Percentiles rank a stretch among this genome's conserved stretches.
Conservation (phyloP, 1,140 invertebrate species). For the Colletes latitarsis region DNA sequence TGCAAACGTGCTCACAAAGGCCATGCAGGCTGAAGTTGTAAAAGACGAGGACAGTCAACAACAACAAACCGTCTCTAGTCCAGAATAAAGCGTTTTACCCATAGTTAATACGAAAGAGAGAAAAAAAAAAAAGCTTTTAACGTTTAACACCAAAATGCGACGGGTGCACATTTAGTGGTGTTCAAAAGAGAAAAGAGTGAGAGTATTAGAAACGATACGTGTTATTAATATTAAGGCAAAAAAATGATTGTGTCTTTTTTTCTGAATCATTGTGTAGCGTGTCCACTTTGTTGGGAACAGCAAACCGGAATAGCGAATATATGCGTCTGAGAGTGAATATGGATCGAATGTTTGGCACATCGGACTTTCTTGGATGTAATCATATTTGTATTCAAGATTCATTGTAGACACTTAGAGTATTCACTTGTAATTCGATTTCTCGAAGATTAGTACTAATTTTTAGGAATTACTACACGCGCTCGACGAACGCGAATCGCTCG, state of each 20-base stretch:
- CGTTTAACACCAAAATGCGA: constrained; percentile 38
- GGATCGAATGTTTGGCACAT: constrained; percentile 51
- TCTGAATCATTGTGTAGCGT: constrained; percentile 51
- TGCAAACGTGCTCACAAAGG: constrained; percentile 89
- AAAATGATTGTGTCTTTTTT: constrained; percentile 52
- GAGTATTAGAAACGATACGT: constrained; percentile 60
- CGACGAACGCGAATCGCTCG: constrained; percentile 16
- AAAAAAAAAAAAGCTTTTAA: constrained; percentile 26
- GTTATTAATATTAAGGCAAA: constrained; percentile 52
- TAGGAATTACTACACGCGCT: constrained; percentile 29
- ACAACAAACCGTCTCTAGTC: constrained; percentile 77
- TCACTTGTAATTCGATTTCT: constrained; percentile 59
- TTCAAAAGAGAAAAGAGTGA: constrained; percentile 42
- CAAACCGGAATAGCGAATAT: constrained; percentile 20
- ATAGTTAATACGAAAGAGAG: constrained; percentile 49
- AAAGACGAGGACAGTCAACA: constrained; percentile 80
- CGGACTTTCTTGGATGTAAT: constrained; percentile 66
- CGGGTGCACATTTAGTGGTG: constrained; percentile 45
- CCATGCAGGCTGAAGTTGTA: constrained; percentile 85
- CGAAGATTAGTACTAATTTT: constrained; percentile 61
- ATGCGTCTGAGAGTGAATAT: constrained; percentile 45
- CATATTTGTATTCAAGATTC: constrained; percentile 63
- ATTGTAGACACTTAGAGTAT: constrained; percentile 55
- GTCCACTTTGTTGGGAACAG: constrained; percentile 29
- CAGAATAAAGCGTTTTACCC: constrained; percentile 71